These are phyloP conservation scores for Buathra laborator DNA, from an alignment of 2,888 invertebrate genomes.

Conservation along the genomic window DNA sequence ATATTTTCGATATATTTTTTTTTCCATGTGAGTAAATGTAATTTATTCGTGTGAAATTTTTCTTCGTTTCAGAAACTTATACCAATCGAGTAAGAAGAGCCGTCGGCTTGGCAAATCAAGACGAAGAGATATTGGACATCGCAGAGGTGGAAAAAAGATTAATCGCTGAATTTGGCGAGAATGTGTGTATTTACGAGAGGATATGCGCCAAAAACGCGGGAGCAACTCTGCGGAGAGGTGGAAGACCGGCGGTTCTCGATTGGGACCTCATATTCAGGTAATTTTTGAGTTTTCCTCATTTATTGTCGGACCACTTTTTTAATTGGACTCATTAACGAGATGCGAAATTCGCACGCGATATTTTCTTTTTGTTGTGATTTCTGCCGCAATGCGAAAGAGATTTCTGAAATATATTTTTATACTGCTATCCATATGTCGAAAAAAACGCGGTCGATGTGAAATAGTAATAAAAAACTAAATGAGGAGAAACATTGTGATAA, in stretches of 20 bases:
- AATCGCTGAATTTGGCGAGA: conserved; percentile 91
- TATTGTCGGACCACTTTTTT: neutral
- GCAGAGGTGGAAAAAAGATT: conserved; percentile 93
- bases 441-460: neutral
- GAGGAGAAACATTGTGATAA: too few relatives aligned
- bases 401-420: neutral
- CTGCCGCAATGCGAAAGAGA: neutral
- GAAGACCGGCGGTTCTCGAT: conserved; percentile 87
- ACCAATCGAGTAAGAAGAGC: conserved; percentile 88
- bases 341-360: neutral
- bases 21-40: neutral
- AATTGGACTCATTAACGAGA: neutral
- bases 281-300: conserved; percentile 21
- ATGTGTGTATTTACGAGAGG: conserved; percentile 92
- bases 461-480: neutral
- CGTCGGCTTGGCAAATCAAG: conserved; percentile 70
- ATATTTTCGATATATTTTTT: neutral
- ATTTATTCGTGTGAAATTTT: conserved; percentile 26
- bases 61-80: conserved; percentile 89
- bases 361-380: neutral
- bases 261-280: conserved; percentile 94
- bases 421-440: neutral
- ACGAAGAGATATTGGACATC: conserved; percentile 88
- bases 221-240: conserved; percentile 85
- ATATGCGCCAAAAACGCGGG: conserved; percentile 91